A percentile compares a stretch with the other conserved stretches of the same genome.
phyloP scores from a whole-genome alignment of 2,797 vertebrate genomes.

The Sarcophilus harrisii region DNA sequence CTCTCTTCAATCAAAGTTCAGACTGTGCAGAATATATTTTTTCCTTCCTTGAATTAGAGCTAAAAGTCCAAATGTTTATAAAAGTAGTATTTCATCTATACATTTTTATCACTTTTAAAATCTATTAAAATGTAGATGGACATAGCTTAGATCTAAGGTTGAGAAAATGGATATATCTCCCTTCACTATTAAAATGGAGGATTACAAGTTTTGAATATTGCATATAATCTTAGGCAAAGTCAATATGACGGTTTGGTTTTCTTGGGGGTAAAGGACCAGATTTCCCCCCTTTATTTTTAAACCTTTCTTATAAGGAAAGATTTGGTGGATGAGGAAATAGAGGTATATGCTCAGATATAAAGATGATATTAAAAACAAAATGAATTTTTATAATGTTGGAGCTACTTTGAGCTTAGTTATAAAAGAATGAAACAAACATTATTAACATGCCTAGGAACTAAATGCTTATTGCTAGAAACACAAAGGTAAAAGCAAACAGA shows the following conservation, averaged over 20 bases:
- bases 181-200: neutral
- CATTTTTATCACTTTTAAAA: slow-evolving; percentile 59
- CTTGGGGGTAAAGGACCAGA: too few relatives aligned
- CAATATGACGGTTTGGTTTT: neutral
- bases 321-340: neutral
- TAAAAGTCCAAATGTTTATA: slow-evolving; percentile 66
- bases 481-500: neutral
- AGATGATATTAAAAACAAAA: neutral
- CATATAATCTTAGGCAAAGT: neutral
- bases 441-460: neutral
- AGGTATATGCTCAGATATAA: neutral
- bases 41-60: slow-evolving; percentile 53
- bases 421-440: slow-evolving; percentile 33
- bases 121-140: slow-evolving; percentile 26
- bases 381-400: slow-evolving; percentile 63
- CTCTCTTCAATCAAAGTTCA: neutral
- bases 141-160: neutral
- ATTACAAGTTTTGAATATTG: neutral
- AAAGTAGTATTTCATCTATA: slow-evolving; percentile 68
- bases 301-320: neutral
- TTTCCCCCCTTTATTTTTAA: neutral
- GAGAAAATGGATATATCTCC: neutral
- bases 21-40: neutral
- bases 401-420: slow-evolving; percentile 28
- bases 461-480: neutral